Base-by-base conservation (phyloP, 2,113 vertebrate species). In the Xiphorhynchus elegans region DNA sequence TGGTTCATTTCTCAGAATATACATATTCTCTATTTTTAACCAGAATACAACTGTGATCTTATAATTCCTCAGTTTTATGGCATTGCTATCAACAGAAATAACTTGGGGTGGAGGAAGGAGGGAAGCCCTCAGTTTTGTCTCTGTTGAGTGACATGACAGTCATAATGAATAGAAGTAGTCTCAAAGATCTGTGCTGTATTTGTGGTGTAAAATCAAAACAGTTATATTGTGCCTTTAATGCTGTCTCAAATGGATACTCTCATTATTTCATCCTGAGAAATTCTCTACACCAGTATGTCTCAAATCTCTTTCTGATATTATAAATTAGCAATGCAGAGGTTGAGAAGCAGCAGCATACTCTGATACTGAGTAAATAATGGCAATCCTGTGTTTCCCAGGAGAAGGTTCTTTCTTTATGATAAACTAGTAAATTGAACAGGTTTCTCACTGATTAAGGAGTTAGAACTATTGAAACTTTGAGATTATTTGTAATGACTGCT, bases 241-340 rank as follows among this genome's bases (percentile, higher is more conserved):
- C 31, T 58, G 11, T 91, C 76, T 89, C 69, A 78, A 89, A 95
- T 84, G 64, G 69, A 64, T 87, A 31, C 31, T 92, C 79, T 92
- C 58, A 42, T 95, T 87, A 81, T 49, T 92, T 82, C 7, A 11
- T 89, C 89, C 76, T 89, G 80, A 96, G 73, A 96, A 96, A 85
- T 86, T 70, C 64, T 92, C 47, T 91, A 28, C 33, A 35, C 35
- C 83, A 49, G 23, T 77, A 91, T 37, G 56, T 63, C 90, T 94
- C 88, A 93, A 88, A 89, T 88, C 72, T 94, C 90, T 56, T 92
- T 88, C 60, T 89, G 72, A 29, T 90, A 44, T 75, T 89, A 84
- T 56, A 90, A 94, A 95, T 89, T 94, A 92, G 60, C 75, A 50
- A 78, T 67, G 49, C 72, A 64, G 52, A 42, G 37, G 17, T 50